Percentiles rank a stretch among this genome's conserved stretches.
Conservation (phyloP, 1,140 invertebrate genomes). For the Megalopta genalis region DNA sequence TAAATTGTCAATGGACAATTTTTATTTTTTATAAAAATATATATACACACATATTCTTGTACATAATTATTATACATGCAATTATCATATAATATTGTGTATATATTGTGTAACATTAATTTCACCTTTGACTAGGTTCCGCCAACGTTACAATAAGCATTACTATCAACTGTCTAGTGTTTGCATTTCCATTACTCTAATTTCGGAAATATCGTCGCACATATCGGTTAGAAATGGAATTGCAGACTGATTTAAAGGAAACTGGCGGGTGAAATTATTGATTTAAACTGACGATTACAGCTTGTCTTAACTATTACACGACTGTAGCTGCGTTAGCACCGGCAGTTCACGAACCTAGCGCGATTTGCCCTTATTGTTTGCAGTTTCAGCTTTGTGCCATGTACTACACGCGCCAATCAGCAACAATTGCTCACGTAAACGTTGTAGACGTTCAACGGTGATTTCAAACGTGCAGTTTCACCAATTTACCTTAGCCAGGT, state of each 20-base stretch:
- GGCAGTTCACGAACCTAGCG: constrained; percentile 56
- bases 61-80: no score
- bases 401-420: constrained; percentile 4
- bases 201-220: background rate
- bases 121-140: background rate
- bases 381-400: constrained; percentile 19
- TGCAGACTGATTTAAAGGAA: constrained; percentile 14
- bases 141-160: background rate
- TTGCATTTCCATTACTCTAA: background rate
- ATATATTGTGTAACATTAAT: no score
- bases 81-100: no score
- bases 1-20: no score
- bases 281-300: constrained; percentile 32
- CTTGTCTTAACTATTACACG: constrained; percentile 38
- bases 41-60: no score
- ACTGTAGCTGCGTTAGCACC: constrained; percentile 31
- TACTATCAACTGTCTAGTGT: background rate
- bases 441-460: background rate
- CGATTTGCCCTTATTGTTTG: constrained; percentile 57
- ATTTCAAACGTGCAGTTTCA: background rate
- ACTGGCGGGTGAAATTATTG: constrained; percentile 17
- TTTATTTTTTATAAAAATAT: no score
- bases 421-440: constrained; percentile 17
- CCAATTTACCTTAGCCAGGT: background rate
- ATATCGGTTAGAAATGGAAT: background rate